Conservation (phyloP, 2,113 vertebrate species). For the Cryptotis parvus region DNA sequence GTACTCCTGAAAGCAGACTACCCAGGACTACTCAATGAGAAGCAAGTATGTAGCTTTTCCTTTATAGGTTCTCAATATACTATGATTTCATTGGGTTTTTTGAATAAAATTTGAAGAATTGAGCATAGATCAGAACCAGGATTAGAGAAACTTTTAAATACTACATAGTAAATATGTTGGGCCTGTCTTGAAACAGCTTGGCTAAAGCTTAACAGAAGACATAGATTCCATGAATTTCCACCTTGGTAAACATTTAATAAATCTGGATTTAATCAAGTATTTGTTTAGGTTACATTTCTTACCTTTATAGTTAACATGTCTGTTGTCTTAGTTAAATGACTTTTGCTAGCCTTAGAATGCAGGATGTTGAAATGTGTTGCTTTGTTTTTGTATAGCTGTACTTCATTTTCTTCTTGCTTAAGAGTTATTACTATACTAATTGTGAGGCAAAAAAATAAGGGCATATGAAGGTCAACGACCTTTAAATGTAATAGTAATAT, state of each 20-base stretch:
- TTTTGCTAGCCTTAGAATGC: not conserved
- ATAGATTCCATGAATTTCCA: conserved; percentile 3
- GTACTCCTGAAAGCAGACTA: not conserved
- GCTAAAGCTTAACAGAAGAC: conserved; percentile 3
- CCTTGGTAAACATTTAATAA: not conserved
- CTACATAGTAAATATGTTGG: not conserved
- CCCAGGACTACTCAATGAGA: not conserved
- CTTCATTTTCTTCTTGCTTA: not conserved
- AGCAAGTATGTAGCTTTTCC: not conserved
- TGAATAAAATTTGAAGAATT: not conserved
- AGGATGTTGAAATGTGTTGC: not conserved
- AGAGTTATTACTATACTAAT: not conserved
- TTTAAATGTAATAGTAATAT: not conserved
- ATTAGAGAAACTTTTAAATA: not conserved
- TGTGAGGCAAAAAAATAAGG: not conserved
- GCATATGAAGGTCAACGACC: not conserved
- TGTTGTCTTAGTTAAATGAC: not conserved
- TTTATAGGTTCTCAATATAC: not conserved
- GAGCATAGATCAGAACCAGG: not conserved
- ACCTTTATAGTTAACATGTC: not conserved
- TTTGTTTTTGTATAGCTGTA: not conserved
- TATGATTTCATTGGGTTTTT: conserved; percentile 26
- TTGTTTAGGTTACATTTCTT: not conserved
- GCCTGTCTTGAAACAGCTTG: not conserved
- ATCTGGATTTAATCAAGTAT: not conserved